phyloP scores from a whole-genome alignment of 2,797 vertebrate genomes.

The Petrocephalus sullivani region DNA sequence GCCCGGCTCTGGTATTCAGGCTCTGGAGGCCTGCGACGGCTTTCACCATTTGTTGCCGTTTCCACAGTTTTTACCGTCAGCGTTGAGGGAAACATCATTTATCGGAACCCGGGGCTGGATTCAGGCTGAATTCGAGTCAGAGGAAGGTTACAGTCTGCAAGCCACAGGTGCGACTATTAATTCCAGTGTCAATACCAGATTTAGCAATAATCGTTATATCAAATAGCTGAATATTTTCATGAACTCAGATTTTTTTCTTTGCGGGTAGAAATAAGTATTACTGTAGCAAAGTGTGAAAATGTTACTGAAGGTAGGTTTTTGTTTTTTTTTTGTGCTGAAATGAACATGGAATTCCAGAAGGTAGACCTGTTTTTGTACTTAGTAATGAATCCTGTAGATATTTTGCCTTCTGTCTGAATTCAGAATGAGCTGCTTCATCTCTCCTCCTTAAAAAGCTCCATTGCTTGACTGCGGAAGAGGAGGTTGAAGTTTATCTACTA shows the following conservation, averaged over 20 bases:
- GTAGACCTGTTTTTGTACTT: neutral
- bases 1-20: neutral
- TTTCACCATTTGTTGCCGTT: neutral
- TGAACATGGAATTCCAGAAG: neutral
- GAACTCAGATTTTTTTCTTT: neutral
- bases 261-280: neutral
- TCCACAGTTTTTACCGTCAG: neutral
- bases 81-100: slow-evolving; percentile 5
- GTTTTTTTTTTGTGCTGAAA: neutral
- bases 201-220: neutral
- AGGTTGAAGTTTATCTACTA: too few species aligned
- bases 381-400: neutral
- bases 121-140: neutral
- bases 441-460: neutral
- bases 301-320: neutral
- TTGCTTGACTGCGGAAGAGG: neutral
- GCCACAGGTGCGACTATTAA: neutral
- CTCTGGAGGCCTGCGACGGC: neutral
- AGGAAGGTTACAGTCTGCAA: neutral
- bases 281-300: neutral
- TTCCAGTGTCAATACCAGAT: neutral
- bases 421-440: neutral
- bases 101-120: neutral
- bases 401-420: neutral
- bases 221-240: neutral